Evolutionary conservation across 2,888 invertebrate genomes (phyloP).

Genomic region (Limnephilus lunatus): DNA sequence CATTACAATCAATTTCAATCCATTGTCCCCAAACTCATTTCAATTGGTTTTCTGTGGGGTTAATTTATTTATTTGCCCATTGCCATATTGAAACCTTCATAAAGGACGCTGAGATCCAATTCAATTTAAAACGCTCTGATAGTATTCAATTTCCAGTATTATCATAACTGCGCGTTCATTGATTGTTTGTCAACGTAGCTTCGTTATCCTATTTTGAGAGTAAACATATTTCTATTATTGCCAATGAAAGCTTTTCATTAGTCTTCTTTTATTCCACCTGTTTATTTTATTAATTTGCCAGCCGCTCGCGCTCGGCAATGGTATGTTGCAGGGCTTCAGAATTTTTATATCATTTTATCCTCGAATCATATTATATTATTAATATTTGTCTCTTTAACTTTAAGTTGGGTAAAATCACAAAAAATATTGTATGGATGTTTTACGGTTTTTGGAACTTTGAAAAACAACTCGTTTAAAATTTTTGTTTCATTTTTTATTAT

Average conservation of each 20-base stretch:
- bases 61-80: constrained; percentile 29
- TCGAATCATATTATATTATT: background rate
- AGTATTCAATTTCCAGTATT: background rate
- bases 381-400: background rate
- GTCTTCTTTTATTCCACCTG: background rate
- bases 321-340: background rate
- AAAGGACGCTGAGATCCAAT: background rate
- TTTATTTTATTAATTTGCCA: background rate
- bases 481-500: too few relatives aligned
- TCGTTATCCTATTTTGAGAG: background rate
- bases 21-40: constrained; percentile 13
- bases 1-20: constrained; percentile 32
- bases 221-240: background rate
- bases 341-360: background rate
- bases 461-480: too few relatives aligned
- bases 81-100: constrained; percentile 27
- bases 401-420: background rate
- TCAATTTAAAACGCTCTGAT: background rate
- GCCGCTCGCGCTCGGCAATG: background rate
- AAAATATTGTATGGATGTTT: too few relatives aligned
- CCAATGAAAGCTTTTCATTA: background rate
- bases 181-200: background rate
- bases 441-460: too few relatives aligned
- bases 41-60: constrained; percentile 18
- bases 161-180: background rate